These are phyloP conservation scores for Atta cephalotes DNA, from an alignment of 1,140 invertebrate genomes.

Conservation along the genomic window DNA sequence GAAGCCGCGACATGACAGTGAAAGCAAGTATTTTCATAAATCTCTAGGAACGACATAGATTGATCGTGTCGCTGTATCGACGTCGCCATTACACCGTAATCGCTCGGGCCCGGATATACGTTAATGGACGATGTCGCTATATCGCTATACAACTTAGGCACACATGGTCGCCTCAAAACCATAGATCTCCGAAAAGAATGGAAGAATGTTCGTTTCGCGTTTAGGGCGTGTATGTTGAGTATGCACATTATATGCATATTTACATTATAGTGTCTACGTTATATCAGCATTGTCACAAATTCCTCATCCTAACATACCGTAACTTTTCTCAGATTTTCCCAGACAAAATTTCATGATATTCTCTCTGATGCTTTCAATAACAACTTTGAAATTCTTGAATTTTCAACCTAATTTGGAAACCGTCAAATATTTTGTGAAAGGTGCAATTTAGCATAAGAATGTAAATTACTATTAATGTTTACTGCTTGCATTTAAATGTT, in stretches of 20 bases:
- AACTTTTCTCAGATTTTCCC: too few species aligned
- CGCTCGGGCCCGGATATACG: conserved; percentile 49
- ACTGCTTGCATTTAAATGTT: too few species aligned
- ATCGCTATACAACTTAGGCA: conserved; percentile 12
- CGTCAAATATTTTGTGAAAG: too few species aligned
- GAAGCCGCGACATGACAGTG: conserved; percentile 64
- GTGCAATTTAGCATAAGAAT: too few species aligned
- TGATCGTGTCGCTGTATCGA: conserved; percentile 63
- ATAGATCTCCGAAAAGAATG: background rate
- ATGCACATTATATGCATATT: background rate
- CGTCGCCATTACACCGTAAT: conserved; percentile 61
- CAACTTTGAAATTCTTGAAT: too few species aligned
- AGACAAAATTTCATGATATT: too few species aligned
- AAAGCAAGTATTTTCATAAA: conserved; percentile 73
- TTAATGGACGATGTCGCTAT: conserved; percentile 51
- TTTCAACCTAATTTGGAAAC: too few species aligned
- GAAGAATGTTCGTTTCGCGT: conserved; percentile 5
- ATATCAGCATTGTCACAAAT: too few species aligned
- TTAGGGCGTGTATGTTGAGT: background rate
- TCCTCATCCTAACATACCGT: too few species aligned
- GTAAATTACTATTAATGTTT: too few species aligned
- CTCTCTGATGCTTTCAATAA: too few species aligned
- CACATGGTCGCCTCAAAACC: background rate
- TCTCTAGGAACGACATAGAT: conserved; percentile 62
- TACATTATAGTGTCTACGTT: background rate